Percentiles rank a stretch among this genome's conserved stretches.
Conservation (phyloP, 2,113 vertebrate species). For the Brachypteracias leptosomus region DNA sequence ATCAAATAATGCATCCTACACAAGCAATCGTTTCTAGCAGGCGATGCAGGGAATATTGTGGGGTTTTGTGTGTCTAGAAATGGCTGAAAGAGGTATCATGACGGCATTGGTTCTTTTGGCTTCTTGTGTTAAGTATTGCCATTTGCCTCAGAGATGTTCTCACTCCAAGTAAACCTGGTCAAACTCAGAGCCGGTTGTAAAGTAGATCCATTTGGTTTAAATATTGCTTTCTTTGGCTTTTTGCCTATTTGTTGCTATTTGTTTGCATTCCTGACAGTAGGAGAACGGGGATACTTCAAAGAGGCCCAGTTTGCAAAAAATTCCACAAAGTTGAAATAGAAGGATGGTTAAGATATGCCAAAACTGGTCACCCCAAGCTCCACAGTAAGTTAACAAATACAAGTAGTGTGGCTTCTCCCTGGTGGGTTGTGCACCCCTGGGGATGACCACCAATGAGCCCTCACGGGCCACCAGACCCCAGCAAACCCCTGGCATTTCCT, state of each 20-base stretch:
- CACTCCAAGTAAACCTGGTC: neutral
- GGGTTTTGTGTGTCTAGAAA: neutral
- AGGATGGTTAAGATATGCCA: neutral
- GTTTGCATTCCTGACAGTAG: fast-evolving
- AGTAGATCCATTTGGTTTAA: neutral
- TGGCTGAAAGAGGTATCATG: neutral
- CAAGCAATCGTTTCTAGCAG: neutral
- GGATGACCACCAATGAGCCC: fast-evolving
- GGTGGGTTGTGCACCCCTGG: fast-evolving
- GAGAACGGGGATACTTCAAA: neutral
- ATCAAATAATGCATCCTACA: neutral
- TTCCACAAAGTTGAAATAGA: neutral
- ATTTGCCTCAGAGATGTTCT: neutral
- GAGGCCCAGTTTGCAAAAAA: neutral
- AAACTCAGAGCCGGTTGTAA: neutral
- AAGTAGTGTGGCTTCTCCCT: fast-evolving
- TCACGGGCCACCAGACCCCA: neutral
- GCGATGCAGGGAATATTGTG: neutral
- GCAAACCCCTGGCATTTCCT: neutral
- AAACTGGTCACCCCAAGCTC: neutral
- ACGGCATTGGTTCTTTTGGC: neutral
- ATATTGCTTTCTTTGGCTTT: neutral
- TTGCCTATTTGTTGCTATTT: neutral
- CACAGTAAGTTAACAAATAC: neutral
- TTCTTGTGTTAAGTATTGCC: neutral